phyloP scores from a whole-genome alignment of 2,113 vertebrate genomes.

The Tragelaphus buxtoni region DNA sequence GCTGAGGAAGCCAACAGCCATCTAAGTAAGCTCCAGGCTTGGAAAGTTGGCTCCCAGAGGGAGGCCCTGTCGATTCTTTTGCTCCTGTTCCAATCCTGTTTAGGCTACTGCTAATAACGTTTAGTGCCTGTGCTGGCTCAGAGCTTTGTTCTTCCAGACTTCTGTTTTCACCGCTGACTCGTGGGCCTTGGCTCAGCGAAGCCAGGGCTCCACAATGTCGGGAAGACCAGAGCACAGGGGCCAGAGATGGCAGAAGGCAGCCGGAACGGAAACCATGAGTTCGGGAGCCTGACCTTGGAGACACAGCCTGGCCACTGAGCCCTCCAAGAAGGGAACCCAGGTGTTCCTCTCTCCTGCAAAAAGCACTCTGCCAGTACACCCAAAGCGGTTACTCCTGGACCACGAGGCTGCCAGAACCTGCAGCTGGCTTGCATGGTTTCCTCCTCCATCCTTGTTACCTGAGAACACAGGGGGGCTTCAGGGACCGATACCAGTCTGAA shows the following conservation, averaged over 20 bases:
- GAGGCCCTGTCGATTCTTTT: not conserved
- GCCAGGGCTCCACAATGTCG: not conserved
- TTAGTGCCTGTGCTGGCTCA: constrained; percentile 10
- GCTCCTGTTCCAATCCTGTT: constrained; percentile 50
- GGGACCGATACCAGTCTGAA: not conserved
- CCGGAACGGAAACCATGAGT: rapidly evolving
- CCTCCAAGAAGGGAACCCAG: not conserved
- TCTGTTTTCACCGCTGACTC: constrained; percentile 42
- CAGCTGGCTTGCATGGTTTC: not conserved
- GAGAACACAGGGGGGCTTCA: not conserved
- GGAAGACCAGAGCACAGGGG: not conserved
- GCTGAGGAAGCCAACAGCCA: not conserved
- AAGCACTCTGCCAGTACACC: not conserved
- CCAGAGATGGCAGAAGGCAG: not conserved
- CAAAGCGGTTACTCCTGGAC: not conserved
- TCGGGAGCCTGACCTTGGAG: not conserved
- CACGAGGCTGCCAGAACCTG: not conserved
- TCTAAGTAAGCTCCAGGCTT: constrained; percentile 46
- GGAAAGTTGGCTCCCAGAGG: constrained; percentile 55
- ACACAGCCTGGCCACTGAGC: not conserved
- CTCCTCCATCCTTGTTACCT: not conserved
- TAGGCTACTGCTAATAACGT: constrained; percentile 53
- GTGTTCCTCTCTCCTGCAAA: not conserved
- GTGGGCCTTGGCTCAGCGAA: not conserved
- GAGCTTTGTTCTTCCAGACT: constrained; percentile 28